Evolutionary conservation across 2,797 vertebrate species (phyloP).

Genomic region (Ptychobarbus kaznakovi): DNA sequence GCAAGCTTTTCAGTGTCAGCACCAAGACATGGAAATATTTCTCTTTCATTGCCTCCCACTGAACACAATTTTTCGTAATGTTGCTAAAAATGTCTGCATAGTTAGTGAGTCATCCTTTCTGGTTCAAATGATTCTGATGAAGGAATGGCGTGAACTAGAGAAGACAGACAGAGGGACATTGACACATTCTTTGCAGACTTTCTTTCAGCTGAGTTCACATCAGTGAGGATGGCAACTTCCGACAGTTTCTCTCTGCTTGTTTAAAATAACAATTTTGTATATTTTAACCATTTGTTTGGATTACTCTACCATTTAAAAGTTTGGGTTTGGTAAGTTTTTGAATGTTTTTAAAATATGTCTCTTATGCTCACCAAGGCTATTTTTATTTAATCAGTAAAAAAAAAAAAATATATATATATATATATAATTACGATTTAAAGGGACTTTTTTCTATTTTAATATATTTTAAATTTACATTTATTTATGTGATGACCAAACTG

Average conservation of each 20-base stretch:
- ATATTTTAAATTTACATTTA: neutral
- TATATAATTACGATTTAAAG: neutral
- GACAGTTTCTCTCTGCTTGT: neutral
- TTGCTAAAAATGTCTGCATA: constrained; percentile 74
- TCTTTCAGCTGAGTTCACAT: constrained; percentile 12
- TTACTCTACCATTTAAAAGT: neutral
- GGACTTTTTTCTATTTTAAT: neutral
- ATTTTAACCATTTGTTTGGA: constrained; percentile 4
- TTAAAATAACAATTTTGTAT: neutral
- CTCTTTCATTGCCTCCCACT: constrained; percentile 72
- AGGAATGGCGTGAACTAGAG: constrained; percentile 48
- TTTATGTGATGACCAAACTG: neutral
- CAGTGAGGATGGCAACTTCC: neutral
- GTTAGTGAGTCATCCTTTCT: constrained; percentile 74
- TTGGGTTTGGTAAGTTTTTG: neutral
- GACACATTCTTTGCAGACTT: neutral
- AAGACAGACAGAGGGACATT: constrained; percentile 48
- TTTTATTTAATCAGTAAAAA: neutral
- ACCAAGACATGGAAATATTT: constrained; percentile 64
- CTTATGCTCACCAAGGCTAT: neutral
- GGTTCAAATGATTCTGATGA: constrained; percentile 68
- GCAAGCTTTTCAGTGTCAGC: constrained; percentile 51
- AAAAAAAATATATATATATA: no score
- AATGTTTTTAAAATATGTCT: neutral
- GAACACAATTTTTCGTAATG: constrained; percentile 71